These are phyloP conservation scores for Drosophila seclusa DNA, from an alignment of 2,888 invertebrate species.

Conservation along the genomic window DNA sequence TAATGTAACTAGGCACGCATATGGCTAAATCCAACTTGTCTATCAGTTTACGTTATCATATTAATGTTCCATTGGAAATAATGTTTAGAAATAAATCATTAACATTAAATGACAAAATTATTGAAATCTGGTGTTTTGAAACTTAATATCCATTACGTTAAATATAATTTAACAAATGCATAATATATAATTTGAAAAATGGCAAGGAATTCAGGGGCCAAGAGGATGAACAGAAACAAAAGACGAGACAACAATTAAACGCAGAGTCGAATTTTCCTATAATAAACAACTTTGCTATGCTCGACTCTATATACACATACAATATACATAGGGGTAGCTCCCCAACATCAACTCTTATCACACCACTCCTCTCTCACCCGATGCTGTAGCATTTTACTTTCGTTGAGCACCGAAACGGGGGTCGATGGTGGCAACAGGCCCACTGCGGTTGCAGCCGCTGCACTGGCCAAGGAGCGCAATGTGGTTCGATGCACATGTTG, in stretches of 20 bases:
- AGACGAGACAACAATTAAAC: background rate
- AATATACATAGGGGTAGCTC: background rate
- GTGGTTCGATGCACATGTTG: constrained; percentile 67
- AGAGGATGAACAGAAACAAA: background rate
- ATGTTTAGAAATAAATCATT: background rate
- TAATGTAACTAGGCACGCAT: no score
- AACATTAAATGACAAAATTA: background rate
- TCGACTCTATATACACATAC: background rate
- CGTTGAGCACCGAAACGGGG: constrained; percentile 80
- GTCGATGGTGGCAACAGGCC: constrained; percentile 71
- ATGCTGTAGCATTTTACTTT: constrained; percentile 91
- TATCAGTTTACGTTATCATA: background rate
- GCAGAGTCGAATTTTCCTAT: background rate
- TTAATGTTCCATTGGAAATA: background rate
- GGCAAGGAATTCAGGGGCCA: background rate
- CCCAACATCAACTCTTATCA: background rate
- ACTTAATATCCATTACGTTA: background rate
- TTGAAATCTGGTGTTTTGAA: background rate
- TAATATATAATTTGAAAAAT: background rate
- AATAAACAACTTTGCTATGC: background rate
- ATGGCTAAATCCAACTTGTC: background rate
- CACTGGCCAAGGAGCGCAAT: constrained; percentile 62
- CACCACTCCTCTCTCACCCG: constrained; percentile 90
- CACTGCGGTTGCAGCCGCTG: constrained; percentile 66
- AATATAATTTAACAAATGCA: background rate